These are phyloP conservation scores for Pantherophis vulpinus DNA, from an alignment of 2,797 vertebrate species.

Conservation along the genomic window DNA sequence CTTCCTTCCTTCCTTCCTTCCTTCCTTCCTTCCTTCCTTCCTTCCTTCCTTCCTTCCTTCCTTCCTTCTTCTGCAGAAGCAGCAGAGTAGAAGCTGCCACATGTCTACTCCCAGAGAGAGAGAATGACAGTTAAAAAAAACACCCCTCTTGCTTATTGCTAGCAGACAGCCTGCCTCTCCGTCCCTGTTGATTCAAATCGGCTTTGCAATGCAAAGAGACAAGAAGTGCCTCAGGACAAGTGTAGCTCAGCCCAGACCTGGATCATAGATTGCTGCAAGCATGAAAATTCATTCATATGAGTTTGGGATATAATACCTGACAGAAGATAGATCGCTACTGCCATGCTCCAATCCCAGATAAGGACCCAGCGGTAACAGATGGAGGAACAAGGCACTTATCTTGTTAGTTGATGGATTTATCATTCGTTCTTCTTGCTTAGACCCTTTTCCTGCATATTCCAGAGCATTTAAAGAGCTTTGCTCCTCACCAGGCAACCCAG, in stretches of 20 bases:
- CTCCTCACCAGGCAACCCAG: constrained; percentile 65
- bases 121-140: neutral
- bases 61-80: neutral
- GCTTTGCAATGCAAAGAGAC: constrained; percentile 53
- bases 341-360: constrained; percentile 75
- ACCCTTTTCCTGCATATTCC: constrained; percentile 73
- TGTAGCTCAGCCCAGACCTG: constrained; percentile 41
- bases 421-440: constrained; percentile 65
- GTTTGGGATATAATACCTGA: constrained; percentile 78
- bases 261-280: constrained; percentile 54
- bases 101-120: neutral
- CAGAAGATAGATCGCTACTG: constrained; percentile 72
- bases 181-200: constrained; percentile 35
- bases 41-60: too few species aligned
- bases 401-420: constrained; percentile 81
- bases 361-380: constrained; percentile 78
- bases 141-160: neutral
- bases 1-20: rapidly evolving
- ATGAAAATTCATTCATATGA: constrained; percentile 73
- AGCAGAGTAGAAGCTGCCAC: neutral
- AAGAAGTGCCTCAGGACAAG: constrained; percentile 50
- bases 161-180: neutral
- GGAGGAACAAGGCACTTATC: constrained; percentile 79
- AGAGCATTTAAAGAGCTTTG: constrained; percentile 61
- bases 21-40: neutral